Evolutionary conservation across 2,113 vertebrate genomes (phyloP).

Genomic region (Diglossa brunneiventris): DNA sequence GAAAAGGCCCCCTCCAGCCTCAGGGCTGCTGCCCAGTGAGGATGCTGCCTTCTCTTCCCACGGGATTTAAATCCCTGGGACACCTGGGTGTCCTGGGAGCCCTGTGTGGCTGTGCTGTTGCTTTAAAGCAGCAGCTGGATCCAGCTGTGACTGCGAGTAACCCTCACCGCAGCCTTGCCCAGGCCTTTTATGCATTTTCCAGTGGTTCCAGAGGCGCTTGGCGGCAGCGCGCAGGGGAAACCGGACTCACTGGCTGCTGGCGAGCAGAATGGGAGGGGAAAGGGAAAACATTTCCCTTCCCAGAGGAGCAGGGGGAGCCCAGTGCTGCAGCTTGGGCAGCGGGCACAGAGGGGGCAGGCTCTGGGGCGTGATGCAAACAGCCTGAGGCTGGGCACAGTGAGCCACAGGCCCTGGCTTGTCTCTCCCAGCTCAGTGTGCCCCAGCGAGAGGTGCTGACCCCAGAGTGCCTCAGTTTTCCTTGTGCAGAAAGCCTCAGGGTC

Average conservation of each 20-base stretch:
- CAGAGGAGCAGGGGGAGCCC: neutral
- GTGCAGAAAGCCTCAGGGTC: neutral
- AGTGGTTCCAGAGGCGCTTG: constrained; percentile 42
- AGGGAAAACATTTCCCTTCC: constrained; percentile 38
- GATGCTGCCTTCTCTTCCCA: neutral
- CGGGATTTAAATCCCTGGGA: neutral
- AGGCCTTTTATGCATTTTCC: constrained; percentile 53
- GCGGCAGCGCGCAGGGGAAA: neutral
- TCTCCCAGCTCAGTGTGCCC: accelerated
- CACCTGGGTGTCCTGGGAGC: neutral
- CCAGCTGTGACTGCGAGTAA: constrained; percentile 49
- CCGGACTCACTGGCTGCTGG: neutral
- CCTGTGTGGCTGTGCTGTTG: neutral
- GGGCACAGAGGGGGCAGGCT: neutral
- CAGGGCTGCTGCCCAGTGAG: accelerated
- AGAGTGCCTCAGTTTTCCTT: neutral
- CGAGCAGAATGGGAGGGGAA: neutral
- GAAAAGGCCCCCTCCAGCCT: neutral
- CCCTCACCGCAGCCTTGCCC: constrained; percentile 13
- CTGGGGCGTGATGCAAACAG: accelerated
- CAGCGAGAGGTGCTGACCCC: accelerated
- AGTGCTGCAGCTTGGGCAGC: neutral
- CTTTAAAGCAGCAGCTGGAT: constrained; percentile 61
- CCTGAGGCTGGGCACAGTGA: neutral
- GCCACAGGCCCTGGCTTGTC: neutral